Evolutionary conservation across 1,140 invertebrate species (phyloP).

Genomic region (Anastrepha obliqua): DNA sequence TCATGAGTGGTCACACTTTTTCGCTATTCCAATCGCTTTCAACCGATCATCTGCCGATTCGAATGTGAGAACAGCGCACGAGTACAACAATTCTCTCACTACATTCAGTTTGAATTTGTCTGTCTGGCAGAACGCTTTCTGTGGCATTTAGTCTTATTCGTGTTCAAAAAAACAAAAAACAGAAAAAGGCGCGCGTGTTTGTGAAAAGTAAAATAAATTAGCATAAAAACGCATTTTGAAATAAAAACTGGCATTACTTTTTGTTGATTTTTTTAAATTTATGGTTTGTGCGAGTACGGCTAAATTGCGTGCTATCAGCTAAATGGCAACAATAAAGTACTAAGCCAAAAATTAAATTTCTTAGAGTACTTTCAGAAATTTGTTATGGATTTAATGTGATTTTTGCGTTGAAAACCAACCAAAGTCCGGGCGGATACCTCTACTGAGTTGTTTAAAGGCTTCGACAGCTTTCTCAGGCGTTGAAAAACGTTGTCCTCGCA

Average conservation of each 20-base stretch:
- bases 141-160: neutral
- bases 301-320: neutral
- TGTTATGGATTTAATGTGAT: neutral
- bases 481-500: too few species aligned
- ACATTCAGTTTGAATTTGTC: slow-evolving; percentile 26
- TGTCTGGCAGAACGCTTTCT: neutral
- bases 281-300: neutral
- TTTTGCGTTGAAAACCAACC: neutral
- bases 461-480: too few species aligned
- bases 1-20: neutral
- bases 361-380: neutral
- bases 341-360: neutral
- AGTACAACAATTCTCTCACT: neutral
- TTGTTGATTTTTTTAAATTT: too few species aligned
- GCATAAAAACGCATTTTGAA: neutral
- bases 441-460: too few species aligned
- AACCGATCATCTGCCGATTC: neutral
- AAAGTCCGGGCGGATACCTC: too few species aligned
- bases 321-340: neutral
- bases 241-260: too few species aligned
- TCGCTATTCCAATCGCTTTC: neutral
- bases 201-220: neutral
- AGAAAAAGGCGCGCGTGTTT: neutral
- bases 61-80: neutral
- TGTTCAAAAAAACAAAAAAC: neutral